Evolutionary conservation across 1,140 invertebrate genomes (phyloP).

Genomic region (Bombus consobrinus): DNA sequence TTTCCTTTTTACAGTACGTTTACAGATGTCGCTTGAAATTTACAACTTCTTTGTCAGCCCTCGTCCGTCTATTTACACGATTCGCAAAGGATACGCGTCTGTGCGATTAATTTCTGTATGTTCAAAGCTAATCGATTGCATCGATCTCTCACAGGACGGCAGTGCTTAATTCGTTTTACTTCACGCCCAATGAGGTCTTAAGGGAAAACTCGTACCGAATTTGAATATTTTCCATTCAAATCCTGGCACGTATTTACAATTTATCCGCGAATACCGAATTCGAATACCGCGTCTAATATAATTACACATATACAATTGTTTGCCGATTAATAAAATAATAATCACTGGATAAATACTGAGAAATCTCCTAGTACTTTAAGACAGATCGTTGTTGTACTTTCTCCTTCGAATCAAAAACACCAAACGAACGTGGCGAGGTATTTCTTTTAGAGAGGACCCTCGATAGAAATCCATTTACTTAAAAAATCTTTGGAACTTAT

Average conservation of each 20-base stretch:
- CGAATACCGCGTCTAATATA: neutral
- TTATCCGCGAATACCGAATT: no score
- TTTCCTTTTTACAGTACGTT: slow-evolving; percentile 9
- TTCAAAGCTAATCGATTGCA: neutral
- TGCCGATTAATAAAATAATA: neutral
- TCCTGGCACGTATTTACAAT: neutral
- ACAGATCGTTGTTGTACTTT: neutral
- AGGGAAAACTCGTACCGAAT: neutral
- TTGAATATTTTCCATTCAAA: neutral
- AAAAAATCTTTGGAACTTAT: slow-evolving; percentile 1
- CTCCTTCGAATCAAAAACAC: neutral
- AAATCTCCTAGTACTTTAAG: neutral
- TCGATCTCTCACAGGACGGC: slow-evolving; percentile 54
- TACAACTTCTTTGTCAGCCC: neutral
- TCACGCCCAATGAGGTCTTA: neutral
- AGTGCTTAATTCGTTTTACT: slow-evolving; percentile 62
- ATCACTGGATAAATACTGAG: slow-evolving; percentile 20
- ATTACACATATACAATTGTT: neutral
- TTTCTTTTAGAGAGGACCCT: neutral
- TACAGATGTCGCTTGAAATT: slow-evolving; percentile 30
- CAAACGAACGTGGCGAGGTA: neutral
- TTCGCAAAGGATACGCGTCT: slow-evolving; percentile 1
- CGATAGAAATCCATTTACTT: neutral
- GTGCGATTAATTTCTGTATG: neutral
- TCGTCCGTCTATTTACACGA: neutral